Base-by-base conservation (phyloP, 2,888 invertebrate species). In the Rotaria sp. region DNA sequence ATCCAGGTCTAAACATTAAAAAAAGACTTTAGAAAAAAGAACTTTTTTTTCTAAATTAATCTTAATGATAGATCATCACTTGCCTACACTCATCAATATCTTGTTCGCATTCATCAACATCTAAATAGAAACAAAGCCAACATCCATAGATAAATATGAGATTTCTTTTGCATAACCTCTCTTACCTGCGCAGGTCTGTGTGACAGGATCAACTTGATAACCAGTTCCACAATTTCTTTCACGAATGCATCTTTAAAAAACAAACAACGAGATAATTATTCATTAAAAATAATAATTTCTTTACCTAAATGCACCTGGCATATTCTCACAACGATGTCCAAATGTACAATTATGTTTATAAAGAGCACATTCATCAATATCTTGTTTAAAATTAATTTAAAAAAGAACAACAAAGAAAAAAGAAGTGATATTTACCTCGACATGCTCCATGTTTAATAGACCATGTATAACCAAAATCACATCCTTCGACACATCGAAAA, bases 151-250 rank as follows among this genome's bases (percentile, higher is more conserved):
- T 45, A 45, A 2, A 45, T 45, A 4, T 10, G 4, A 38, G 1
- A 1, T 11, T 74, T 35, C 38, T 41, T 41, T 38, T n/a, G 21
- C 18, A 24, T 41, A 24, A 21, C 8, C 4, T 45, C 10, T 26
- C 80, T 45, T n/a, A 87, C 87, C 87, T 59, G 67, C 75, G 48
- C 87, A 87, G 38, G 84, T 85, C 75, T 85, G 85, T 18, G 84
- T 85, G 7, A 84, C 50, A 26, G 55, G 74, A 38, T 85, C 84
- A 21, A 87, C 80, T 50, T 84, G 50, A 50, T 87, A 87, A 48
- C 87, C 87, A 30, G 87, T 87, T 35, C 87, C 87, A 84, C 87
- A 87, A 21, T 84, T 84, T 59, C 84, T 85, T 52, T 87, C 87
- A n/a, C 87, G 52, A 41, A 87, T 86, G 35, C 87, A 87, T 74